Base-by-base conservation (phyloP, 2,797 vertebrate genomes). In the Hippocampus kuda region DNA sequence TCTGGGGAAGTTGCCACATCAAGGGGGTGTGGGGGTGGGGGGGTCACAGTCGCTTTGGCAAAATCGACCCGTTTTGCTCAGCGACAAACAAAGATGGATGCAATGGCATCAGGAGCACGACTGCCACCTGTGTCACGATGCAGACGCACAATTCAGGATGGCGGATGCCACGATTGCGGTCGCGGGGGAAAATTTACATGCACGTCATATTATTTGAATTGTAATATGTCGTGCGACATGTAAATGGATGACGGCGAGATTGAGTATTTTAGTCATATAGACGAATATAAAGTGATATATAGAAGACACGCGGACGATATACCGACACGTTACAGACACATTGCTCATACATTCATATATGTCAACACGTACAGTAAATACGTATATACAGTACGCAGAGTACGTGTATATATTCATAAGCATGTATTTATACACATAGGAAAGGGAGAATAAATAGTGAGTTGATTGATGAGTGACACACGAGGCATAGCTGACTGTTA, bases 321-420 rank as follows among this genome's bases (percentile, higher is more conserved):
- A 91, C 75, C 84, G 84, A 91, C 88, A 90, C 78, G 69, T 88
- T 87, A 88, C 83, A 89, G 83, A 89, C 84, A 89, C 88, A 87
- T 89, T 91, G 85, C 88, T 89, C 81, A 79, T 91, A 92, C 90
- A 92, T 92, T 92, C 91, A 92, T 91, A 92, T 91, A 91, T 90
- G 89, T 91, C 89, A 91, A 91, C 89, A 89, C 83, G 78, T 89
- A 64, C 62, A 49, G 44, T 65, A 90, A 87, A 88, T 92, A 91
- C 88, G 85, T 90, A 89, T 91, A 89, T 89, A 86, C 82, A 87
- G 82, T 86, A 90, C 62, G 59, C 59, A 64, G 41, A 26, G 62
- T 88, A 91, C 83, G 85, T 86, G 86, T 88, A 89, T 89, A 89
- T 90, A 86, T 85, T 83, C 82, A 78, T 89, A 89, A 88, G 86